Evolutionary conservation across 2,113 vertebrate species (phyloP).

Genomic region (Catharus minimus): DNA sequence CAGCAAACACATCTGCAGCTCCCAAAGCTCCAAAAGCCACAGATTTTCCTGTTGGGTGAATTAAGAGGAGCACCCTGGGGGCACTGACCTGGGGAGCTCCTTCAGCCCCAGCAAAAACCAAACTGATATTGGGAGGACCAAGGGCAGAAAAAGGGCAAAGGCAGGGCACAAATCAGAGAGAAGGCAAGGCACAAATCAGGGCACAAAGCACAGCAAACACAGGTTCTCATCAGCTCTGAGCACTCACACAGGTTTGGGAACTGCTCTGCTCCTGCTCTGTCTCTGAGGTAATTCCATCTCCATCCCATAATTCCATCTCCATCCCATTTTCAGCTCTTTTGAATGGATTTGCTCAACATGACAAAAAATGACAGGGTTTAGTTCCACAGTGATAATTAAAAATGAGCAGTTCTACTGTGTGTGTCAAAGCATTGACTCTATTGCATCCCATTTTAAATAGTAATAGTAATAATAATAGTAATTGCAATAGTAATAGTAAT

Average conservation of each 20-base stretch:
- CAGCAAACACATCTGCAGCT: background rate
- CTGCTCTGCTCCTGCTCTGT: background rate
- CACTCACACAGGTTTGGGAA: background rate
- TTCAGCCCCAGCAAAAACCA: background rate
- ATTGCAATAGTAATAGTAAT: background rate
- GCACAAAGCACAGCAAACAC: no score
- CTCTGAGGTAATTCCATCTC: no score
- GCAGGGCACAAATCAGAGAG: no score
- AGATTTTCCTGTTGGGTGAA: background rate
- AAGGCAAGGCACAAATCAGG: no score
- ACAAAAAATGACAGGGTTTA: background rate
- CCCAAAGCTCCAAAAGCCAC: background rate
- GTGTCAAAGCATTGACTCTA: background rate
- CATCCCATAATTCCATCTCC: background rate
- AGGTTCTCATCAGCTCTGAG: background rate
- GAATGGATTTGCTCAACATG: background rate
- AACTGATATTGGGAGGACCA: rapidly evolving
- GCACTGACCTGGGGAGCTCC: background rate
- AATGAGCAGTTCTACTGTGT: background rate
- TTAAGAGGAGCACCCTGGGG: rapidly evolving
- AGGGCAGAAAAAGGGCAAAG: rapidly evolving
- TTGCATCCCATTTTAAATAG: background rate
- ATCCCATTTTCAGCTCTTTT: background rate
- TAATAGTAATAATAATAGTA: background rate
- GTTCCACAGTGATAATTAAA: background rate